Base-by-base conservation (phyloP, 2,888 invertebrate genomes). In the Ophion costatus region DNA sequence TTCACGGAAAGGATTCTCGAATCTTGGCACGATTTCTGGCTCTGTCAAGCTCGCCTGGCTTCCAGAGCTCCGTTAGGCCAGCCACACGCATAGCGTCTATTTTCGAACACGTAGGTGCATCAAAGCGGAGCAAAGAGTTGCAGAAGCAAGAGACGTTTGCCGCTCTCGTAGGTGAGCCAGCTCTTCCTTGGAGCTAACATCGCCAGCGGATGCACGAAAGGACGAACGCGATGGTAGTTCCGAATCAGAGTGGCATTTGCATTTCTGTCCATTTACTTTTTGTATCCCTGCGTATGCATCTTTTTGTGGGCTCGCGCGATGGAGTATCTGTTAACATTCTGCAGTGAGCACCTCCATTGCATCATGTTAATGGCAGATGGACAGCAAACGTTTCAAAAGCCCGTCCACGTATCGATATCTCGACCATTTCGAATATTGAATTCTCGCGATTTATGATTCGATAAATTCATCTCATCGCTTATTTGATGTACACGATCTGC, bases 1-100 rank as follows among this genome's bases (percentile, higher is more conserved):
- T 63, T 82, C 63, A 45, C 71, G 56, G 61, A 84, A 82, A 87
- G 86, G 85, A 90, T 89, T 87, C 89, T 88, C 87, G 88, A 91
- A 90, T 89, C 91, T 91, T 92, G 92, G 92, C 92, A 92, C 91
- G 88, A 90, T 88, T 91, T 86, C 89, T 89, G 82, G 79, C 78
- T 80, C 78, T 83, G 85, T 73, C 77, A 83, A 73, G 73, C 74
- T 83, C 70, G 79, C 64, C 61, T 76, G 56, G 22, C 78, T 70
- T 75, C 45, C 4, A 59, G 56, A 59, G 64, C 66, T 59, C 66
- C 77, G 77, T 69, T 33, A 67, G 61, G 29, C 59, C 73, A 63
- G 33, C 66, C 22, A 67, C 61, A 63, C n/a, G n/a, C 67, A 17
- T 57, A 74, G 38, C 17, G 29, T 61, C 33, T 61, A 63, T 69